phyloP scores from a whole-genome alignment of 2,888 invertebrate genomes.

The Escarpia spicata region DNA sequence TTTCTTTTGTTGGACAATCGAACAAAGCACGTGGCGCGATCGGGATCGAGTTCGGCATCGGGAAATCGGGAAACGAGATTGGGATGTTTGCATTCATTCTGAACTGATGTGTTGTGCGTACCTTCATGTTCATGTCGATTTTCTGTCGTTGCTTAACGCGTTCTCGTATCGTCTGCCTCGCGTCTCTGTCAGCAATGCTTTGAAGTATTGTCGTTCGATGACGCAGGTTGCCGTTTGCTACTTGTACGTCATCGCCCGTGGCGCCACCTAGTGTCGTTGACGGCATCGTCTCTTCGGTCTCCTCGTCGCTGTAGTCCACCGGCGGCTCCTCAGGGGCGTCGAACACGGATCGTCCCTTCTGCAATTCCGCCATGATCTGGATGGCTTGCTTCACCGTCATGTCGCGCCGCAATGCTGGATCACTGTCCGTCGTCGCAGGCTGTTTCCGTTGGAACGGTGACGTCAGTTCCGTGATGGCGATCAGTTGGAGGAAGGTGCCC shows the following conservation, averaged over 20 bases:
- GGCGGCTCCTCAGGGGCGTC: background rate
- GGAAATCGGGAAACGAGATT: too few species aligned
- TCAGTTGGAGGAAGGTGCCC: conserved; percentile 58
- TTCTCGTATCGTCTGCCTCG: background rate
- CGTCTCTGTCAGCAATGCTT: background rate
- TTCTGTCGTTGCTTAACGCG: background rate
- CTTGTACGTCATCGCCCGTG: background rate
- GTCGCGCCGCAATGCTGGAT: background rate
- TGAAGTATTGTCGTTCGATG: background rate
- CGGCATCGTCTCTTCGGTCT: background rate
- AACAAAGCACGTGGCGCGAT: too few species aligned
- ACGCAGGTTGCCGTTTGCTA: background rate
- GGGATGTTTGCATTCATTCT: background rate
- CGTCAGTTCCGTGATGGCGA: conserved; percentile 50
- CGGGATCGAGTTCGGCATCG: too few species aligned
- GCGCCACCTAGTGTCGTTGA: background rate
- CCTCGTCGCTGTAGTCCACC: background rate
- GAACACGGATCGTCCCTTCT: background rate
- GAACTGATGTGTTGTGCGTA: background rate
- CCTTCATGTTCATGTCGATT: background rate
- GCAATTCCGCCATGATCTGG: background rate
- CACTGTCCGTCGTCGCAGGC: background rate
- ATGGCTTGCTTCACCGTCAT: background rate
- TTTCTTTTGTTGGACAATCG: too few species aligned
- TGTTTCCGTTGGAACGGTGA: background rate